These are phyloP conservation scores for Pygoscelis antarcticus DNA, from an alignment of 2,113 vertebrate genomes.

Conservation along the genomic window DNA sequence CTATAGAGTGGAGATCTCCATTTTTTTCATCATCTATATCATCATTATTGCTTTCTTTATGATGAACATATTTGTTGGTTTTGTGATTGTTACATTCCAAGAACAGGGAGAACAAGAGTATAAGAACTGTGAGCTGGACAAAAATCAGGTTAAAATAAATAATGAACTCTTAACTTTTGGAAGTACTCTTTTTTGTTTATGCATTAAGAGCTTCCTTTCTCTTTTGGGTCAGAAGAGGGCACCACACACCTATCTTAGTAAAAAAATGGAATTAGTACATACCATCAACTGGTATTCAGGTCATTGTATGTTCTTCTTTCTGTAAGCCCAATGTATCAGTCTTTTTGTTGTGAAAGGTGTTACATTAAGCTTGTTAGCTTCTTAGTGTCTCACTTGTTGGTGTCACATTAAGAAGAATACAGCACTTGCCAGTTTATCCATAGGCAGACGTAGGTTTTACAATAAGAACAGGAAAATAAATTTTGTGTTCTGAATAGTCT, in stretches of 20 bases:
- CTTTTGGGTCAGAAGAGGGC: constrained; percentile 52
- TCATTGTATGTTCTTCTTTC: background rate
- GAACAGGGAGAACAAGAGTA: constrained; percentile 99
- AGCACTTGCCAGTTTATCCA: background rate
- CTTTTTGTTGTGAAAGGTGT: background rate
- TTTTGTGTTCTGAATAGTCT: background rate
- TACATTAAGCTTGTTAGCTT: background rate
- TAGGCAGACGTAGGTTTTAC: background rate
- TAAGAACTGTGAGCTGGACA: constrained; percentile 99
- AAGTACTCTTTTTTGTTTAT: background rate
- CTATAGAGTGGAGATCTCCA: constrained; percentile 96
- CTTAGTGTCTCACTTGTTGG: background rate
- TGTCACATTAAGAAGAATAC: background rate
- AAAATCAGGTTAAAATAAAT: constrained; percentile 92
- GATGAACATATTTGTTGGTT: constrained; percentile 99
- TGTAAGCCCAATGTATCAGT: background rate
- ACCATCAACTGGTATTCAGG: background rate
- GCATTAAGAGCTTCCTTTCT: background rate
- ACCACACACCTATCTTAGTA: background rate
- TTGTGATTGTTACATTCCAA: constrained; percentile 98
- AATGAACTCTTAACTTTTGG: background rate
- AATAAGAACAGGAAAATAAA: background rate
- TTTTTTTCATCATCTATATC: constrained; percentile 99
- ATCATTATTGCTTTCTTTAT: constrained; percentile 99
- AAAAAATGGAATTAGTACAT: background rate